These are phyloP conservation scores for Catharus bicknelli DNA, from an alignment of 2,113 vertebrate species.

Conservation along the genomic window DNA sequence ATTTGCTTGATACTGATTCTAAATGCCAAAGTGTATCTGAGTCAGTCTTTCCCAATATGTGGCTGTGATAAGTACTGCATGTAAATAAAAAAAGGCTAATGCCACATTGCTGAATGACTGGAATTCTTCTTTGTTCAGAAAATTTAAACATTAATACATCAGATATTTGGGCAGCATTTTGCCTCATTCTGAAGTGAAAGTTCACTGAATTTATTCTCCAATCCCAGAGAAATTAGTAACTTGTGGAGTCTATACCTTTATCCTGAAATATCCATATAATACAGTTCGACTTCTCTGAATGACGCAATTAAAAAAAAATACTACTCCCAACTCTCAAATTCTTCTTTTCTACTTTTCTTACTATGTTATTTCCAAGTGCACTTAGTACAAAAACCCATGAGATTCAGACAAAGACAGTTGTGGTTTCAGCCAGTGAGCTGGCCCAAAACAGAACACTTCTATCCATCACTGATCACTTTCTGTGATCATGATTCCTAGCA, in stretches of 20 bases:
- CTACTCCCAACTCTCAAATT: neutral
- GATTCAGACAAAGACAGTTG: neutral
- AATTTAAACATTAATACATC: neutral
- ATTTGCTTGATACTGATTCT: neutral
- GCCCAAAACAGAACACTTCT: neutral
- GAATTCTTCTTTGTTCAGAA: neutral
- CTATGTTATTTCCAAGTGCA: neutral
- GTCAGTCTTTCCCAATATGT: neutral
- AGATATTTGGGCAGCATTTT: neutral
- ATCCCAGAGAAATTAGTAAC: neutral
- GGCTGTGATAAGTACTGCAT: neutral
- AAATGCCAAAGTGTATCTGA: neutral
- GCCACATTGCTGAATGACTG: neutral
- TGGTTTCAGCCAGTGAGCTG: neutral
- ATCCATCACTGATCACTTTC: neutral
- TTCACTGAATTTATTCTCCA: neutral
- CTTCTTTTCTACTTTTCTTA: neutral
- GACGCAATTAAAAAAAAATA: neutral
- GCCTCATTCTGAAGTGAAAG: neutral
- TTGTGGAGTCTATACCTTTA: neutral
- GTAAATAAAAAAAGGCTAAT: neutral
- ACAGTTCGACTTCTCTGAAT: neutral
- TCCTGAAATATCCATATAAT: neutral
- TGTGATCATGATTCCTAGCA: neutral
- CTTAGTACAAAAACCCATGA: neutral